Conservation (phyloP, 2,113 vertebrate genomes). For the Nicator chloris region DNA sequence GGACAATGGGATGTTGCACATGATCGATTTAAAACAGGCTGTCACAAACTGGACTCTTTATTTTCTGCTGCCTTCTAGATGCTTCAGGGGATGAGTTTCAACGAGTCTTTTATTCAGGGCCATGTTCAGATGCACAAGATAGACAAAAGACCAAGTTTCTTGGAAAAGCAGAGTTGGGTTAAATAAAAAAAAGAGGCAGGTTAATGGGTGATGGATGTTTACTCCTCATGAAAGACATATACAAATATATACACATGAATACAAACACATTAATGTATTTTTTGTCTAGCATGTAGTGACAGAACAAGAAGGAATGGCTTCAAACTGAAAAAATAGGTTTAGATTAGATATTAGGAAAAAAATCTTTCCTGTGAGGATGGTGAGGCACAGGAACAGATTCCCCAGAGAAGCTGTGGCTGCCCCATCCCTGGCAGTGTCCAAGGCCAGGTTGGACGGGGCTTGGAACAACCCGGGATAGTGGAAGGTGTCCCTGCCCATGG, state of each 20-base stretch:
- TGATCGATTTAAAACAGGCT: background rate
- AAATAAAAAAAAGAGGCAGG: background rate
- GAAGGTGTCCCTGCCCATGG: background rate
- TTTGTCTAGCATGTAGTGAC: background rate
- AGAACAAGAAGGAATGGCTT: background rate
- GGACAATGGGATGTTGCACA: fast-evolving
- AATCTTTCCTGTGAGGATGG: background rate
- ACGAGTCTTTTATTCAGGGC: background rate
- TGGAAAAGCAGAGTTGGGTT: background rate
- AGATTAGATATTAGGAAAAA: no score
- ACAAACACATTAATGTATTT: fast-evolving
- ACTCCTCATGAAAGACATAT: background rate
- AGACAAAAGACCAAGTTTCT: background rate
- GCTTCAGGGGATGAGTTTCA: no score
- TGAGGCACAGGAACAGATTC: background rate
- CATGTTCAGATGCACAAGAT: fast-evolving
- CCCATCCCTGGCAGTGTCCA: background rate
- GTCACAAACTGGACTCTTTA: background rate
- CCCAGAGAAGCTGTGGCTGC: background rate
- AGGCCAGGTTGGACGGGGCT: fast-evolving
- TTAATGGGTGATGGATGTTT: background rate
- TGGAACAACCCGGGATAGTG: background rate
- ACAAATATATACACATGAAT: background rate
- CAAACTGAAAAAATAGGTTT: background rate
- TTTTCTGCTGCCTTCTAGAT: background rate